A percentile compares a stretch with the other conserved stretches of the same genome.
Conservation (phyloP, 2,113 vertebrate genomes). For the Nannospalax galili region DNA sequence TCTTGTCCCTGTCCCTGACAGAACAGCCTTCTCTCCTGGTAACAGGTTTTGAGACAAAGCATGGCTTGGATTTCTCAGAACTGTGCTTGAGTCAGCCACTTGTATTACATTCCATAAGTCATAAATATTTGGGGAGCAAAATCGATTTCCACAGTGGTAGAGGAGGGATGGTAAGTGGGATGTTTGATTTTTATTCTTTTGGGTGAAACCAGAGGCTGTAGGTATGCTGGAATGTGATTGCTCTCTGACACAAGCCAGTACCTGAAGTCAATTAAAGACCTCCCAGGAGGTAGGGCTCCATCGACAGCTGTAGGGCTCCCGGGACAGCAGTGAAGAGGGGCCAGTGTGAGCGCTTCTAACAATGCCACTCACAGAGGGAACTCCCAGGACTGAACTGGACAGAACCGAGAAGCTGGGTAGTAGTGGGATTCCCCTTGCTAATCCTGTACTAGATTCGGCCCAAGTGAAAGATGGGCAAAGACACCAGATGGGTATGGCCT, state of each 20-base stretch:
- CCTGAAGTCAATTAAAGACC: background rate
- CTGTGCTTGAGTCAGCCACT: background rate
- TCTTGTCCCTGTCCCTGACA: background rate
- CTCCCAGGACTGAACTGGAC: background rate
- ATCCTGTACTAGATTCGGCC: background rate
- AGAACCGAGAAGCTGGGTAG: background rate
- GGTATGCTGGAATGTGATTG: background rate
- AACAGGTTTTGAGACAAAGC: slow-evolving; percentile 50
- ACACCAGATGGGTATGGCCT: background rate
- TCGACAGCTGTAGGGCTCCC: background rate
- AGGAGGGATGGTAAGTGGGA: background rate
- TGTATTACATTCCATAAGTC: background rate
- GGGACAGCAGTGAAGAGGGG: background rate
- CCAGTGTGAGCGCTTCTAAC: background rate
- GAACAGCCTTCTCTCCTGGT: background rate
- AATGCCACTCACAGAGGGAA: background rate
- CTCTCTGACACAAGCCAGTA: background rate
- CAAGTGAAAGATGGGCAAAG: background rate
- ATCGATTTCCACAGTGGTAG: background rate
- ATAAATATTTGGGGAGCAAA: slow-evolving; percentile 49
- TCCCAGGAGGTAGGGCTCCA: background rate
- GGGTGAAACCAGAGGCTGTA: background rate
- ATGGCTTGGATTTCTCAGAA: background rate
- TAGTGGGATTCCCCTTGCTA: background rate
- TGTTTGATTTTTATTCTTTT: slow-evolving; percentile 9